These are phyloP conservation scores for Theocolax elegans DNA, from an alignment of 1,140 invertebrate genomes.

Conservation along the genomic window DNA sequence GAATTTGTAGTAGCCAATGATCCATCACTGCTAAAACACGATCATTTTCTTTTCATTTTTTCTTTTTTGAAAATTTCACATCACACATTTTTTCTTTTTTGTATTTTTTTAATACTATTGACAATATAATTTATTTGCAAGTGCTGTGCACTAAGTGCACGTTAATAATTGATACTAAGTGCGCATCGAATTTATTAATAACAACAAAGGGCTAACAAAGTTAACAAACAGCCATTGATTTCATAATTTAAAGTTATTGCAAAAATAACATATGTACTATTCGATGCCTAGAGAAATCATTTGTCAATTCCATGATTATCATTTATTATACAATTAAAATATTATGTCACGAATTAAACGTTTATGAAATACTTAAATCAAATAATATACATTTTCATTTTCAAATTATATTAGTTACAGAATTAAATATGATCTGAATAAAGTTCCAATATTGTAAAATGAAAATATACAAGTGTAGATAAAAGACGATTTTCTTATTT, in stretches of 20 bases:
- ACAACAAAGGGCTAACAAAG: conserved; percentile 15
- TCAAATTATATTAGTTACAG: no score
- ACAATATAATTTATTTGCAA: conserved; percentile 25
- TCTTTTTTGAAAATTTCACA: conserved; percentile 14
- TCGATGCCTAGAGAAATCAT: conserved; percentile 16
- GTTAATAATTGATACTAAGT: conserved; percentile 30
- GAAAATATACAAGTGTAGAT: no score
- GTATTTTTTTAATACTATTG: conserved; percentile 12
- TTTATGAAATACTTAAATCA: no score
- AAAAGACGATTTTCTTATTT: not conserved
- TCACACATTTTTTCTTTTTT: not conserved
- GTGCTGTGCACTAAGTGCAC: conserved; percentile 11
- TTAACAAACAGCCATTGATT: conserved; percentile 1
- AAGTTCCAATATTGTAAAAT: no score
- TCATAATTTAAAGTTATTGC: conserved; percentile 22
- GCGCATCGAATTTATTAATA: conserved; percentile 10
- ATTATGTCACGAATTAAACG: no score
- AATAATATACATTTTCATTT: no score
- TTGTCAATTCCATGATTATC: conserved; percentile 15
- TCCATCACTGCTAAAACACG: not conserved
- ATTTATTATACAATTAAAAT: not conserved
- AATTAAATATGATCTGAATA: no score
- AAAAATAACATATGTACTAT: conserved; percentile 13
- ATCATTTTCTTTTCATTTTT: not conserved
- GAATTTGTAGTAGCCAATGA: not conserved